phyloP scores from a whole-genome alignment of 2,888 invertebrate genomes.

The Ennomos quercinarius region DNA sequence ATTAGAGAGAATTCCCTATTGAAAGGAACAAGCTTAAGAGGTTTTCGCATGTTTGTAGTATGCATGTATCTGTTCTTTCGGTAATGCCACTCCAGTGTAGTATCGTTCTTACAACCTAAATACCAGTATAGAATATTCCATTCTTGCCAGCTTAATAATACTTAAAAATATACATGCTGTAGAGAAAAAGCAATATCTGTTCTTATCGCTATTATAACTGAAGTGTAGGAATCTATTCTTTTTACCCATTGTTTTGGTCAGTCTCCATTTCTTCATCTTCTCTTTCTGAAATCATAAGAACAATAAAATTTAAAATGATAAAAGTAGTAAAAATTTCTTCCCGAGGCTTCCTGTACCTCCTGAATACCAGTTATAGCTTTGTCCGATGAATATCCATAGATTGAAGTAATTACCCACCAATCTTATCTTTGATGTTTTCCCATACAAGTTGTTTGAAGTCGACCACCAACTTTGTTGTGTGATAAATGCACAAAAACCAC shows the following conservation, averaged over 20 bases:
- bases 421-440: too few relatives aligned
- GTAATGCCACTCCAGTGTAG: constrained; percentile 55
- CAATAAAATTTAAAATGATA: constrained; percentile 19
- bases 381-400: too few relatives aligned
- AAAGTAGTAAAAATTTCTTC: too few relatives aligned
- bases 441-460: too few relatives aligned
- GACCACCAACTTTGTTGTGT: too few relatives aligned
- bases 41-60: constrained; percentile 12
- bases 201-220: constrained; percentile 52
- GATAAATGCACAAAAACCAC: too few relatives aligned
- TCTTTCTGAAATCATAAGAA: constrained; percentile 71
- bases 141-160: constrained; percentile 64
- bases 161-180: constrained; percentile 24
- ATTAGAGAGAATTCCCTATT: too few relatives aligned
- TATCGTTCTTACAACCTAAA: constrained; percentile 57
- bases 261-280: constrained; percentile 81
- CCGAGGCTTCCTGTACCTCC: too few relatives aligned
- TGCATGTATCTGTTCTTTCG: constrained; percentile 52
- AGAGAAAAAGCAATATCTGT: constrained; percentile 51
- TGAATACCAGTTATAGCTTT: too few relatives aligned
- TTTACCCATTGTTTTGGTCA: constrained; percentile 70
- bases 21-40: too few relatives aligned
- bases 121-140: constrained; percentile 48
- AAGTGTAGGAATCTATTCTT: constrained; percentile 49
- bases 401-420: too few relatives aligned